Conservation (phyloP, 2,797 vertebrate genomes). For the Platyrinchus mystaceus region DNA sequence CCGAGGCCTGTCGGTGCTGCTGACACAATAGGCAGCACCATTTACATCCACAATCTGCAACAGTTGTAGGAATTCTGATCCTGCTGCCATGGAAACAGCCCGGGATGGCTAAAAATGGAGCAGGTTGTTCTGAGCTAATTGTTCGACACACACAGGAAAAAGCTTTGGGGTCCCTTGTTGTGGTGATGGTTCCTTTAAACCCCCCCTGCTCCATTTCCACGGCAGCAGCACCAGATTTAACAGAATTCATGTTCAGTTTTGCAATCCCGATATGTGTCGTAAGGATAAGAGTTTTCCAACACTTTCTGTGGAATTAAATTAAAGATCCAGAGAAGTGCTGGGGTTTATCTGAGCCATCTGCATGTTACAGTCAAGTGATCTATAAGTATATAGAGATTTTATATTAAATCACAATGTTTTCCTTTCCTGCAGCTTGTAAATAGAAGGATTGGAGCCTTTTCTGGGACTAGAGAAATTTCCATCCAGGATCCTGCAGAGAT, state of each 20-base stretch:
- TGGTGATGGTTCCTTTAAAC: not conserved
- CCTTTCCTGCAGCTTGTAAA: not conserved
- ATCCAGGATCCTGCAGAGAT: not conserved
- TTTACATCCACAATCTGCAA: not conserved
- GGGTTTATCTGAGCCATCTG: not conserved
- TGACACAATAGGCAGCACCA: not conserved
- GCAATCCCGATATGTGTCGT: not conserved
- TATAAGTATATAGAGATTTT: not conserved
- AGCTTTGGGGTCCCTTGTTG: not conserved
- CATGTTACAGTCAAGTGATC: not conserved
- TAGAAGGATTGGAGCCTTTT: not conserved
- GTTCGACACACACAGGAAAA: not conserved
- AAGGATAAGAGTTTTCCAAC: not conserved
- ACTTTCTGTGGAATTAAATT: not conserved
- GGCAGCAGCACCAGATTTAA: not conserved
- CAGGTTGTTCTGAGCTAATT: not conserved
- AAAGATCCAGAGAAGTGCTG: not conserved
- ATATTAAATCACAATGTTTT: not conserved
- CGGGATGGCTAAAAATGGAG: not conserved
- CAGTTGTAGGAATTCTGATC: not conserved
- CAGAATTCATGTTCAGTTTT: not conserved
- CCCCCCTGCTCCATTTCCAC: not conserved
- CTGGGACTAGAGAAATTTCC: not conserved
- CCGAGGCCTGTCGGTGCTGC: not conserved
- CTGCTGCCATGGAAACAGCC: slow-evolving; percentile 21